Evolutionary conservation across 1,140 invertebrate species (phyloP).

Genomic region (Cydia splendana): DNA sequence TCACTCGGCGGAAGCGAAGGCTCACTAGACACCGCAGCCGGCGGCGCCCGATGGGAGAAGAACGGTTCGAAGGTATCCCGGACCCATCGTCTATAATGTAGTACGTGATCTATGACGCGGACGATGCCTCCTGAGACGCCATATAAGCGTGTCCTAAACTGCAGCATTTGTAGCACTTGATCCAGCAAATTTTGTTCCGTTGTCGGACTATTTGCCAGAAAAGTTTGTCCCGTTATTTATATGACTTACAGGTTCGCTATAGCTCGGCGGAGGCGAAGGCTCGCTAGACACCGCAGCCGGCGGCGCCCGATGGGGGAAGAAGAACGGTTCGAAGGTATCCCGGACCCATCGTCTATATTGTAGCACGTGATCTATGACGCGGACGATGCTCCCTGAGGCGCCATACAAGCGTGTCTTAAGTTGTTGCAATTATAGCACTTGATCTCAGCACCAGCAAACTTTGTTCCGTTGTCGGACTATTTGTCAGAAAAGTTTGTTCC

Average conservation of each 20-base stretch:
- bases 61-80: constrained; percentile 82
- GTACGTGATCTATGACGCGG: constrained; percentile 95
- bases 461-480: too few relatives aligned
- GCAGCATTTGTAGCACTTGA: too few relatives aligned
- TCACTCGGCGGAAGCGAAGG: constrained; percentile 23
- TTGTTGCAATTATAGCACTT: too few relatives aligned
- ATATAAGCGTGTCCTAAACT: too few relatives aligned
- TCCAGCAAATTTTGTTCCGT: too few relatives aligned
- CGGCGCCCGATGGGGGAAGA: constrained; percentile 60
- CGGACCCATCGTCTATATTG: constrained; percentile 90
- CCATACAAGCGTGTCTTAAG: too few relatives aligned
- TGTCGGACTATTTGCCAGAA: too few relatives aligned
- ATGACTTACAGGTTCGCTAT: constrained; percentile 16
- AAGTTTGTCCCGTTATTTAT: constrained; percentile 55
- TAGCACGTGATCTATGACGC: constrained; percentile 95
- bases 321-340: constrained; percentile 81
- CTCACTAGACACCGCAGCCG: constrained; percentile 37
- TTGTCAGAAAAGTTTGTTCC: too few relatives aligned
- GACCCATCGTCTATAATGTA: constrained; percentile 92
- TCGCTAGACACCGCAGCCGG: constrained; percentile 37
- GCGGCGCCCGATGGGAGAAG: constrained; percentile 60
- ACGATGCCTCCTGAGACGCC: constrained; percentile 81
- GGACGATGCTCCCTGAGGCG: constrained; percentile 83
- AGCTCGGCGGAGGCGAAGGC: constrained; percentile 22
- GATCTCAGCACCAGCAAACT: too few relatives aligned